These are phyloP conservation scores for Epirrhoe tristata DNA, from an alignment of 2,888 invertebrate genomes.

Conservation along the genomic window DNA sequence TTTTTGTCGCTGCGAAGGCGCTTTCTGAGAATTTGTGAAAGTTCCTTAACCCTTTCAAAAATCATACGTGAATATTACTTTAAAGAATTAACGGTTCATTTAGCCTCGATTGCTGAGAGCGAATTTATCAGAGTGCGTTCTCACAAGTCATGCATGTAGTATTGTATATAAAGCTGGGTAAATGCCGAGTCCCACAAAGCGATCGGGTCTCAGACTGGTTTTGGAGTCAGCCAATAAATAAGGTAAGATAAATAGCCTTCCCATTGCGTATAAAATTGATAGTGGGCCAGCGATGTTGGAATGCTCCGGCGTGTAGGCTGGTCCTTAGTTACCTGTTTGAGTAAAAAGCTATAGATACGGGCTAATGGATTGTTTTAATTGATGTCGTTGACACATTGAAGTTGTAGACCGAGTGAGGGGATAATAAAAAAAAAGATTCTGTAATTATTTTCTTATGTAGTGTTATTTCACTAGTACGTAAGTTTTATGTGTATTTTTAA, in stretches of 20 bases:
- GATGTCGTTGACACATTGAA: constrained; percentile 47
- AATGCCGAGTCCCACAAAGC: constrained; percentile 65
- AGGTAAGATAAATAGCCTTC: constrained; percentile 83
- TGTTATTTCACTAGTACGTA: neutral
- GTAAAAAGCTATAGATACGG: constrained; percentile 59
- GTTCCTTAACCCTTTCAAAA: constrained; percentile 64
- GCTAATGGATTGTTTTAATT: constrained; percentile 64
- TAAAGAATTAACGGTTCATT: constrained; percentile 59
- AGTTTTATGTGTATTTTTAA: neutral
- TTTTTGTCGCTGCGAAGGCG: constrained; percentile 54
- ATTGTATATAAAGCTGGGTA: constrained; percentile 67
- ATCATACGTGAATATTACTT: constrained; percentile 51
- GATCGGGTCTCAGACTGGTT: constrained; percentile 77
- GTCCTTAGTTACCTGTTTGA: constrained; percentile 59
- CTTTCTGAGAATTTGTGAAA: constrained; percentile 78
- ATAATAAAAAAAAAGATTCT: constrained; percentile 12
- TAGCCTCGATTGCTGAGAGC: constrained; percentile 58
- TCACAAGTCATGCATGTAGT: constrained; percentile 55
- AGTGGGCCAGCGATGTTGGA: constrained; percentile 76
- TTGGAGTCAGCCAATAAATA: constrained; percentile 82
- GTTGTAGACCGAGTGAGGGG: constrained; percentile 20
- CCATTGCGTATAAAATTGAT: constrained; percentile 83
- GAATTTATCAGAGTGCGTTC: constrained; percentile 50
- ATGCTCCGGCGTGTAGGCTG: constrained; percentile 69
- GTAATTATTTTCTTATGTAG: neutral